phyloP scores from a whole-genome alignment of 1,140 invertebrate species.

The Halesus radiatus region DNA sequence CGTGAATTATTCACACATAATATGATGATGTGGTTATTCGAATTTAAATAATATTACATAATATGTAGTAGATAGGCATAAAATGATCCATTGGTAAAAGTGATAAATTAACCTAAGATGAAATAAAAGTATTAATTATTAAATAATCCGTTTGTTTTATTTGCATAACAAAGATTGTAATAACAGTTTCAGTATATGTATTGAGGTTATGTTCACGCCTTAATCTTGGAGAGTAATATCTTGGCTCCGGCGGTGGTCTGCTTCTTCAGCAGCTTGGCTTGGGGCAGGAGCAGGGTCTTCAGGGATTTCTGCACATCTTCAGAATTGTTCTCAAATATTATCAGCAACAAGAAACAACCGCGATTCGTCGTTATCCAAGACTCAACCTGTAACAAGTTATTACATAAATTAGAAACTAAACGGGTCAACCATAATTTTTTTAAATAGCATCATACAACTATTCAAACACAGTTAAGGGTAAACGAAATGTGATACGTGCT shows the following conservation, averaged over 20 bases:
- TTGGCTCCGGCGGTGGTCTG: conserved; percentile 65
- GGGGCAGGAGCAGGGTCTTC: conserved; percentile 61
- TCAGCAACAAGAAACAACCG: conserved; percentile 67
- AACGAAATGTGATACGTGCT: too few relatives aligned
- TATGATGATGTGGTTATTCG: too few relatives aligned
- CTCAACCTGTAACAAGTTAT: conserved; percentile 60
- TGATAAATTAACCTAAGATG: too few relatives aligned
- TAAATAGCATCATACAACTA: too few relatives aligned
- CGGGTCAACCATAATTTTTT: too few relatives aligned
- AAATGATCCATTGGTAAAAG: too few relatives aligned
- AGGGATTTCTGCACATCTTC: conserved; percentile 59
- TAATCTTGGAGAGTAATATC: conserved; percentile 59
- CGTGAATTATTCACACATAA: too few relatives aligned
- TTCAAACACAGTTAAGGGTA: too few relatives aligned
- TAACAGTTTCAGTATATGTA: not conserved
- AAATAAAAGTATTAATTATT: not conserved
- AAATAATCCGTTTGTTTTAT: conserved; percentile 22
- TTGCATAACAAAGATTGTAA: conserved; percentile 17
- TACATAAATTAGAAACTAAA: too few relatives aligned
- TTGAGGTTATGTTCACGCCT: conserved; percentile 47
- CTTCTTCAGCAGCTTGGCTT: conserved; percentile 61
- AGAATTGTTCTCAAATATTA: conserved; percentile 66
- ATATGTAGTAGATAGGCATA: too few relatives aligned
- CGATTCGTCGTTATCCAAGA: conserved; percentile 66
- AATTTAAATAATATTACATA: too few relatives aligned